A percentile compares a stretch with the other conserved stretches of the same genome.
Conservation (phyloP, 35 echinoderm and acorn worm genomes). For the Heliocidaris tuberculata region DNA sequence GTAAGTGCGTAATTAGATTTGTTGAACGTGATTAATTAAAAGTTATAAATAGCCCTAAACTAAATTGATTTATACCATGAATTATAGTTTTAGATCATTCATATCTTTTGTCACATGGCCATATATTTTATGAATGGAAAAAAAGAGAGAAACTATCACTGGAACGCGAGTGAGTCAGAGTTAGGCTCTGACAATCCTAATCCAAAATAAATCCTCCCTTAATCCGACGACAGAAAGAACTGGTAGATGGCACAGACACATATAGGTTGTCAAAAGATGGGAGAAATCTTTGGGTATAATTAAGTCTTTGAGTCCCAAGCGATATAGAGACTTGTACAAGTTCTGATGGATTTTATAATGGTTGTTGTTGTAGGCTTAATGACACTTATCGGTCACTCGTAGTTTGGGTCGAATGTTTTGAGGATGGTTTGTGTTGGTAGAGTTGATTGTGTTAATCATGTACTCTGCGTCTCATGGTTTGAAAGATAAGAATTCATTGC, state of each 20-base stretch:
- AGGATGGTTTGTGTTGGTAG: neutral
- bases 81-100: neutral
- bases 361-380: neutral
- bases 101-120: neutral
- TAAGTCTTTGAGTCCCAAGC: neutral
- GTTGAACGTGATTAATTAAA: neutral
- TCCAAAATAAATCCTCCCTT: neutral
- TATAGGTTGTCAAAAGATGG: neutral
- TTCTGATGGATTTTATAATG: neutral
- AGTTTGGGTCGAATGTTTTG: neutral
- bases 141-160: neutral
- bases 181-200: neutral
- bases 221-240: neutral
- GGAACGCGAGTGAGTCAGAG: neutral
- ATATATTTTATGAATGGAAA: neutral
- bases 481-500: neutral
- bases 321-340: neutral
- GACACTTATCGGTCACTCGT: neutral
- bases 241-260: neutral
- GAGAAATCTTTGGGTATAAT: neutral
- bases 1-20: no score
- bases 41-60: neutral
- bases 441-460: neutral
- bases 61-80: neutral
- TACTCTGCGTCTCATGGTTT: neutral